A percentile compares a stretch with the other conserved stretches of the same genome.
Conservation (phyloP, 35 echinoderm and acorn worm species). For the Patiria miniata region DNA sequence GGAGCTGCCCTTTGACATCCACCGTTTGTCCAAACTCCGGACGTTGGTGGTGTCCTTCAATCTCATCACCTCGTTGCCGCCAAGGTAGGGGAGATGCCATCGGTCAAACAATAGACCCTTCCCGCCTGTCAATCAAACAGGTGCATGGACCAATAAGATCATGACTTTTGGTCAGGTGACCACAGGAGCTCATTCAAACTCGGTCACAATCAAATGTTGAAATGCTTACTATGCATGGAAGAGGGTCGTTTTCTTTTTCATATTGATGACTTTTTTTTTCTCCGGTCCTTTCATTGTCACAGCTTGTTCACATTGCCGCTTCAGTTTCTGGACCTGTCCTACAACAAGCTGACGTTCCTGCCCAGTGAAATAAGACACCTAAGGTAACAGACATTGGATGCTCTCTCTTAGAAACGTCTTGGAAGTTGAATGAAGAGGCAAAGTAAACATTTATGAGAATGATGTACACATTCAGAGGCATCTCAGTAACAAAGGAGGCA, state of each 20-base stretch:
- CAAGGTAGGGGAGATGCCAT: constrained; percentile 74
- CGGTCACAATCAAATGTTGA: too few relatives aligned
- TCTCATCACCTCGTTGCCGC: constrained; percentile 68
- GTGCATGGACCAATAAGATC: too few relatives aligned
- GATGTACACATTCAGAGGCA: not conserved
- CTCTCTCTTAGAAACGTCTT: not conserved
- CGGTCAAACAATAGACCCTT: too few relatives aligned
- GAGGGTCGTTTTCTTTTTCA: too few relatives aligned
- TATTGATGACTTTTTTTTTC: too few relatives aligned
- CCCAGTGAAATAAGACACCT: constrained; percentile 93
- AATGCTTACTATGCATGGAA: too few relatives aligned
- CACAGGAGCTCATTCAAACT: too few relatives aligned
- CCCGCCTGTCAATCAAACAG: too few relatives aligned
- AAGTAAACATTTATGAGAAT: not conserved
- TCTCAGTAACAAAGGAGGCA: too few relatives aligned
- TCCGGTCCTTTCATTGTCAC: constrained; percentile 1
- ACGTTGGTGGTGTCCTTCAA: constrained; percentile 91
- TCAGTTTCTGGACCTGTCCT: constrained; percentile 85
- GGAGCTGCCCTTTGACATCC: constrained; percentile 83
- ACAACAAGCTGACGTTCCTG: constrained; percentile 89
- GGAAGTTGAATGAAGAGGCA: not conserved
- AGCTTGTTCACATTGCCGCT: constrained; percentile 82
- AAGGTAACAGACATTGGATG: constrained; percentile 54
- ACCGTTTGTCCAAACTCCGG: constrained; percentile 60
- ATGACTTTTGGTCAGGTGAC: too few relatives aligned